phyloP scores from a whole-genome alignment of 2,113 vertebrate species.

The Phalacrocorax aristotelis region DNA sequence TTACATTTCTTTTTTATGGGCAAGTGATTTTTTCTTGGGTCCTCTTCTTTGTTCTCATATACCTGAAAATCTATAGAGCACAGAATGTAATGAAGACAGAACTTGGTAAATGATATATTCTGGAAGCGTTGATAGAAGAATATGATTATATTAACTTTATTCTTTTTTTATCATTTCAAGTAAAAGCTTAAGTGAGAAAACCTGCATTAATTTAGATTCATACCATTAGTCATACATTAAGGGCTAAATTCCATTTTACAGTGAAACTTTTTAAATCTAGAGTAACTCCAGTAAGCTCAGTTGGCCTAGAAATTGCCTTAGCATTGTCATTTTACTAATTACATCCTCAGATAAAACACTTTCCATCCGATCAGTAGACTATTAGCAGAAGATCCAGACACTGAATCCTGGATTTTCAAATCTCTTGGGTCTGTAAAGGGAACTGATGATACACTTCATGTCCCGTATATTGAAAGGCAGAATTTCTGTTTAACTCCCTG shows the following conservation, averaged over 20 bases:
- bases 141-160: background rate
- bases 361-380: background rate
- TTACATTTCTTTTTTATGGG: constrained; percentile 48
- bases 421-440: background rate
- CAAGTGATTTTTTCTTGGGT: constrained; percentile 39
- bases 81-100: background rate
- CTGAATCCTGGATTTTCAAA: background rate
- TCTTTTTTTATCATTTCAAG: constrained; percentile 6
- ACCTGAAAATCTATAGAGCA: background rate
- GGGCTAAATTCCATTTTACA: background rate
- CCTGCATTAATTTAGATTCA: background rate
- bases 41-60: constrained; percentile 29
- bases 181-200: constrained; percentile 22
- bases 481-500: background rate
- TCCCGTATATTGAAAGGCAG: background rate
- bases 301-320: constrained; percentile 19
- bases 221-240: background rate
- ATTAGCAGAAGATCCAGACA: background rate
- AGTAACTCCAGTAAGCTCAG: background rate
- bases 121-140: background rate
- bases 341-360: background rate
- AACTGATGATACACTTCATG: background rate
- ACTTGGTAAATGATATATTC: background rate
- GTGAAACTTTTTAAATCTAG: background rate
- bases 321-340: constrained; percentile 19